Base-by-base conservation (phyloP, 2,113 vertebrate species). In the Gallinago paraguaiae region DNA sequence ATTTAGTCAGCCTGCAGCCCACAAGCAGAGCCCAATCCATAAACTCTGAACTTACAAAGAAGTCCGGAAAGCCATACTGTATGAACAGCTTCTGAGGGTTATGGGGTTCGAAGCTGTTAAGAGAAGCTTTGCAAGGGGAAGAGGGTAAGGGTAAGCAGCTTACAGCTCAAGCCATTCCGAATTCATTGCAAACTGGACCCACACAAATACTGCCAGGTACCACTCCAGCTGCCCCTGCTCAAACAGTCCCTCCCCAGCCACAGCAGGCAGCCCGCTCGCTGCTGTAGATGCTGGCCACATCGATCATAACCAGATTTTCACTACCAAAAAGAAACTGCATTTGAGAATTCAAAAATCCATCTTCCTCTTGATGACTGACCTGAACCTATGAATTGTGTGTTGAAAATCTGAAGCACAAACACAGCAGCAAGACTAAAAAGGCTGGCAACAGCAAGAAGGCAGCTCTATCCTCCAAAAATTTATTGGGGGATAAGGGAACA, bases 151-250 rank as follows among this genome's bases (percentile, higher is more conserved):
- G 41, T 7, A 43, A 48, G 77, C 51, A 90, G 64, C n/a, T 86
- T 86, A 33, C 76, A 60, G 30, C 51, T 59, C 50, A 8, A 82
- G 51, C n/a, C n/a, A 28, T 71, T 64, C 64, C 63, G 53, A 59
- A 41, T 13, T 27, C 33, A 48, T 3, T 6, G 28, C 33, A 25
- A 65, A 46, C 4, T 27, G 37, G 48, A 35, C 37, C 61, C 8
- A 0, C 1, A 0, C 35, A 43, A 24, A 27, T 4, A 18, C 7
- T 19, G 22, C 43, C 64, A 53, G 64, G 3, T 1, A 8, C 19
- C 17, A 3, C 50, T 31, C 17, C 69, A 81, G 50, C 75, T 75
- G 68, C 81, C 16, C 31, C 0, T 5, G 61, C 65, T 24, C 33
- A 0, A 8, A 2, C 23, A n/a, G 41, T 7, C 31, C 13, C 45